Evolutionary conservation across 1,140 invertebrate genomes (phyloP).

Genomic region (Saccostrea cuccullata): DNA sequence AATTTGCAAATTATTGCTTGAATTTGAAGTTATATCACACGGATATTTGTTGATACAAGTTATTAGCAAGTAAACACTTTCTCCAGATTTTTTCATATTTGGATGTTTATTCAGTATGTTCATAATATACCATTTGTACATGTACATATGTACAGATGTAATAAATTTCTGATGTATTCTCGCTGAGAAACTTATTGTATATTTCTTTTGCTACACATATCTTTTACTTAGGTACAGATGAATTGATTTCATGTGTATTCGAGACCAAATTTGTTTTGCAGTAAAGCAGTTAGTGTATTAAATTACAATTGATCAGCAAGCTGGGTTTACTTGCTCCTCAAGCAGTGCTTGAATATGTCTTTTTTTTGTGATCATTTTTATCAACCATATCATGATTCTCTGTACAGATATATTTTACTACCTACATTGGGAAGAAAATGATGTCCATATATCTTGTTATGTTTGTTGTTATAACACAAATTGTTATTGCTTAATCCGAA

Average conservation of each 20-base stretch:
- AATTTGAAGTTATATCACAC: neutral
- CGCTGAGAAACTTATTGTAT: neutral
- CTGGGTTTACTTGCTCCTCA: conserved; percentile 25
- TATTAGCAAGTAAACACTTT: neutral
- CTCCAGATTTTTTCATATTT: neutral
- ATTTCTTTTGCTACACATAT: conserved; percentile 1
- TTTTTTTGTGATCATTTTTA: conserved; percentile 20
- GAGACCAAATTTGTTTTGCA: neutral
- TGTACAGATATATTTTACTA: conserved; percentile 28
- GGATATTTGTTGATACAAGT: neutral
- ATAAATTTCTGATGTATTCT: neutral
- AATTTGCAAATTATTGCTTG: too few relatives aligned
- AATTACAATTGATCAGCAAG: neutral
- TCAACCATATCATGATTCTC: conserved; percentile 15
- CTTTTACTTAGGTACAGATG: neutral
- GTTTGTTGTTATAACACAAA: conserved; percentile 10
- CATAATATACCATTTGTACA: neutral
- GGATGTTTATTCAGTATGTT: neutral
- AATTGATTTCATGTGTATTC: neutral
- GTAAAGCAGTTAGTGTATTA: neutral
- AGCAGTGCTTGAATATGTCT: conserved; percentile 10
- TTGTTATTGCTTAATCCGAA: conserved; percentile 32
- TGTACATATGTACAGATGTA: neutral
- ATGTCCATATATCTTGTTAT: conserved; percentile 26
- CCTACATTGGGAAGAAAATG: neutral